Base-by-base conservation (phyloP, 2,113 vertebrate species). In the Rhagologus leucostigma region DNA sequence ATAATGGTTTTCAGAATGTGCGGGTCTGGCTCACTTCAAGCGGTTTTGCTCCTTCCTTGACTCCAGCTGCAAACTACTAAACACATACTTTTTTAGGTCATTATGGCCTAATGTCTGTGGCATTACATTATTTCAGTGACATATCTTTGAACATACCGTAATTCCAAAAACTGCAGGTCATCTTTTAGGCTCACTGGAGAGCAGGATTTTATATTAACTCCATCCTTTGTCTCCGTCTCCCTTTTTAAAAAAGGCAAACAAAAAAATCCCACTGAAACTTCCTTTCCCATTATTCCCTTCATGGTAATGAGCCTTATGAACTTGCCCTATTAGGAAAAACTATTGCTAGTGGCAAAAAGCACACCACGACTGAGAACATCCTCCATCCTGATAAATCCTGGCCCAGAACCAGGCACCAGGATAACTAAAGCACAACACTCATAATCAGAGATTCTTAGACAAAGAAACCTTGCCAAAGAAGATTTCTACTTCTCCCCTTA, bases 81-180 rank as follows among this genome's bases (percentile, higher is more conserved):
- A 98, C 98, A 98, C 98, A 98, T 98, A 98, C 94, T 98, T 98
- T 84, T 96, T 97, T 95, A 98, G 98, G 98, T 98, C 98, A 98
- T 97, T 97, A 96, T 98, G 98, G 98, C 98, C 98, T 67, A 97
- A 97, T 93, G 94, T 97, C 97, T 98, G 94, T 97, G 96, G 98
- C 97, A 97, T 97, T 98, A 96, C 97, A 98, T 98, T 98, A 98
- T 98, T 97, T 85, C 78, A 80, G 94, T 98, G 97, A 98, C 98
- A 98, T 97, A 98, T 98, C 98, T 98, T 97, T 98, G 97, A 98
- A 98, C 98, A 95, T 86, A 96, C 96, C 75, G 96, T 97, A 96
- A 96, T 97, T 97, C 95, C 96, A 93, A 95, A 96, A 98, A 80
- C 96, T 95, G 95, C 90, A 96, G 97, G 95, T 96, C 98, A 97